Base-by-base conservation (phyloP, 1,140 invertebrate genomes). In the Dendroctonus ponderosae region DNA sequence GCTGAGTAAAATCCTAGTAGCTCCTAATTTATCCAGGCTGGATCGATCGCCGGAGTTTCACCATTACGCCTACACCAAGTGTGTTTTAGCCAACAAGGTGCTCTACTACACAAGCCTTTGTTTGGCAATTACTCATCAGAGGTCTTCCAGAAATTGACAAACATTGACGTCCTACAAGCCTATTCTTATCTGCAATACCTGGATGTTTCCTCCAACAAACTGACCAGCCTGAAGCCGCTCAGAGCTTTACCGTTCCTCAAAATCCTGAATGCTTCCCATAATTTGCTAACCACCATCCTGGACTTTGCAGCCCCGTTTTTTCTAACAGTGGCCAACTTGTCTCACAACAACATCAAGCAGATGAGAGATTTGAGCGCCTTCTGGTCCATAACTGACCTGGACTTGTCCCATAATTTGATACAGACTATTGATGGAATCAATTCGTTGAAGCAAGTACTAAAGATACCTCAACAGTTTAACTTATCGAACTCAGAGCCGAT, bases 351-450 rank as follows among this genome's bases (percentile, higher is more conserved):
- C 7, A 67, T 75, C 7, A 56, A 46, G 44, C 11, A 54, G 14
- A 75, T 76, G 43, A 49, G 44, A 1, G 67, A 76, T 67, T 57
- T 76, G 14, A 68, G 64, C 11, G 61, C 62, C 5, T 76, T 76
- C 62, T 76, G 75, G 75, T 74, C 75, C 0, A 63, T 76, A 0
- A 66, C 70, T n/a, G 61, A 73, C 60, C 54, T 76, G 14, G 63
- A 74, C 68, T 53, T 76, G 50, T 68, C 74, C 5, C 48, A 73
- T 48, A 76, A 76, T 69, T 39, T 59, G 14, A 73, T 76, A 9
- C 51, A 38, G 12, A 43, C 57, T 52, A 72, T 76, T 0, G 62
- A 68, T 54, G 73, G 73, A 51, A 42, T 76, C 7, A 42, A 68
- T 7, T 56, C 67, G 9, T 62, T 76, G 44, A 68, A 62, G 67